Base-by-base conservation (phyloP, 2,113 vertebrate genomes). In the Scophthalmus maximus region DNA sequence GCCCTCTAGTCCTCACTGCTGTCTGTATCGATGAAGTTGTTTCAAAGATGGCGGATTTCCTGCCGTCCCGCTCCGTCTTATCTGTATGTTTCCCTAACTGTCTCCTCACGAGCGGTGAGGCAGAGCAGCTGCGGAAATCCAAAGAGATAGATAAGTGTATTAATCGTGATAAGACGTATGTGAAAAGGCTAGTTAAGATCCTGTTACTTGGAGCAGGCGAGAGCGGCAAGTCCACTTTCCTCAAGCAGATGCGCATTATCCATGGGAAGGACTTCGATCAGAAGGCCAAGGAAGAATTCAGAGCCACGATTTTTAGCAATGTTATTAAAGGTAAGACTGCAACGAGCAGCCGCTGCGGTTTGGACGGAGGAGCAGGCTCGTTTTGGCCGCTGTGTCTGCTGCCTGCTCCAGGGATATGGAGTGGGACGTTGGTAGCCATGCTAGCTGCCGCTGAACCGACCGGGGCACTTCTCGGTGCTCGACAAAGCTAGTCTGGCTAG, bases 211-310 rank as follows among this genome's bases (percentile, higher is more conserved):
- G 96, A 69, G 97, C 97, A 26, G 97, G 97, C 32, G 97, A 98
- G 90, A 98, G 97, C 94, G 97, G 97, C 93, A 98, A 98, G 92
- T 96, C 95, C 73, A 98, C 97, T 79, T 98, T 98, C 93, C 95
- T 98, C 68, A 98, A 98, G 92, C 97, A 98, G 95, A 98, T 98
- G 97, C 94, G 96, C 87, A 98, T 98, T 93, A 97, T 98, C 86
- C 96, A 98, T 55, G 97, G 97, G 15, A 93, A 96, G 87, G 96
- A 98, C 92, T 98, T 97, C 95, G 96, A 98, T 73, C 94, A 95
- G 83, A 91, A 91, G 91, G 96, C 96, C 82, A 95, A 95, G 42
- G 96, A 96, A 84, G 97, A 98, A 64, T 98, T 98, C 94, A 92
- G 93, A 81, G 94, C 93, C 73, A 98, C 96, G 38, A 97, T 98